A percentile compares a stretch with the other conserved stretches of the same genome.
Evolutionary conservation across 2,888 invertebrate species (phyloP).

Genomic region (Metopia argyrocephala): DNA sequence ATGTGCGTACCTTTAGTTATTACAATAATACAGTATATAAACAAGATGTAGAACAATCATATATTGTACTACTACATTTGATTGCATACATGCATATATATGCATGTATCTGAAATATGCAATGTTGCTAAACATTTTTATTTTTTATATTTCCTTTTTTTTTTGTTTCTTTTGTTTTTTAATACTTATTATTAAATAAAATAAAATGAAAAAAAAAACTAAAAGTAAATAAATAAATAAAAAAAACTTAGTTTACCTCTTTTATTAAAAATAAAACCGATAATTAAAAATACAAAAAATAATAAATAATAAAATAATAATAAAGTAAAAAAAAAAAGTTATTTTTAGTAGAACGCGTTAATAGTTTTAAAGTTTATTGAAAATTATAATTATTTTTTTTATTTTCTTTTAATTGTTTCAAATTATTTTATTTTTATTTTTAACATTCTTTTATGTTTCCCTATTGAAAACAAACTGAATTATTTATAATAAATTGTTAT

Average conservation of each 20-base stretch:
- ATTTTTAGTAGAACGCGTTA: constrained; percentile 42
- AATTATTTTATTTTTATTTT: constrained; percentile 10
- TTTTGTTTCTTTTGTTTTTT: constrained; percentile 3
- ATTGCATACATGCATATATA: no score
- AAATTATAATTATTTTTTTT: constrained; percentile 10
- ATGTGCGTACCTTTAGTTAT: constrained; percentile 60
- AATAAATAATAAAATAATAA: neutral
- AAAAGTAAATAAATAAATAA: no score
- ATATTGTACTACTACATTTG: no score
- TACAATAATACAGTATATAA: constrained; percentile 43
- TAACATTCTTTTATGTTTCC: neutral
- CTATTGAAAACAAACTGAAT: constrained; percentile 9
- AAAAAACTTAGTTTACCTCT: constrained; percentile 53
- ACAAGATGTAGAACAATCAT: constrained; percentile 45
- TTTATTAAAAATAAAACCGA: neutral
- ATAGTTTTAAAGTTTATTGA: constrained; percentile 41
- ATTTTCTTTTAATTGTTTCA: constrained; percentile 4
- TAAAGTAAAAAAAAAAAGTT: constrained; percentile 1
- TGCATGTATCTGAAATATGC: constrained; percentile 30
- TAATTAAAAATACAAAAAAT: neutral
- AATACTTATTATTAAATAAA: neutral
- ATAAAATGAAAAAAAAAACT: no score
- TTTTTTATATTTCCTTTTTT: constrained; percentile 13
- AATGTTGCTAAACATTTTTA: constrained; percentile 52
- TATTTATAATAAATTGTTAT: constrained; percentile 27